phyloP scores from a whole-genome alignment of 1,140 invertebrate species.

The Lerema accius region DNA sequence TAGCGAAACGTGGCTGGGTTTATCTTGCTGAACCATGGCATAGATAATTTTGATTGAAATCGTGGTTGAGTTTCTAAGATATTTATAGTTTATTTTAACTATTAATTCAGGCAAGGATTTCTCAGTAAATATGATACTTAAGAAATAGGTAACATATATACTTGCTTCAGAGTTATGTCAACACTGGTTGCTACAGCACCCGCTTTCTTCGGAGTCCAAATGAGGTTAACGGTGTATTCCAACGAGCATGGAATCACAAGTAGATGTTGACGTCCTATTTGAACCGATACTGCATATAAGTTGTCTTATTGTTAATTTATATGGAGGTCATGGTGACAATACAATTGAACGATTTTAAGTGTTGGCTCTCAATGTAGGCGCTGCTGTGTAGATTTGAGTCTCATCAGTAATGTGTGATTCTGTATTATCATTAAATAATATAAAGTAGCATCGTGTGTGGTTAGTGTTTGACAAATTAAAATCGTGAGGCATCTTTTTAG shows the following conservation, averaged over 20 bases:
- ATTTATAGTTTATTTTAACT: no score
- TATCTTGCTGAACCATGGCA: no score
- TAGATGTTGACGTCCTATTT: constrained; percentile 41
- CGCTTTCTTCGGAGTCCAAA: constrained; percentile 73
- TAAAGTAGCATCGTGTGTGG: background rate
- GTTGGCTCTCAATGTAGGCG: background rate
- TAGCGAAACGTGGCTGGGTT: no score
- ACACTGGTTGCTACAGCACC: constrained; percentile 30
- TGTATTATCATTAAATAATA: background rate
- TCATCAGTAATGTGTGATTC: background rate
- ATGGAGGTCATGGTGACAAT: constrained; percentile 25
- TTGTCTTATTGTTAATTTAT: constrained; percentile 31
- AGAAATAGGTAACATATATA: constrained; percentile 8
- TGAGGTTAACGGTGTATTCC: constrained; percentile 71
- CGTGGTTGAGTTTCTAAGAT: no score
- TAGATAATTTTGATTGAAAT: no score
- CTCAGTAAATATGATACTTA: no score
- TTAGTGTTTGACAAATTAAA: no score
- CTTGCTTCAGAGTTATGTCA: constrained; percentile 18
- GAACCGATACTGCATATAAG: constrained; percentile 53
- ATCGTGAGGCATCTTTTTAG: no score
- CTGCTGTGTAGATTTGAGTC: background rate
- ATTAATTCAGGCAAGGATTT: no score
- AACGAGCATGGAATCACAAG: constrained; percentile 65
- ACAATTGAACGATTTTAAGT: background rate